Percentiles rank a stretch among this genome's conserved stretches.
These are phyloP conservation scores for Thamnaconus septentrionalis DNA, from an alignment of 2,113 vertebrate species.

Conservation along the genomic window DNA sequence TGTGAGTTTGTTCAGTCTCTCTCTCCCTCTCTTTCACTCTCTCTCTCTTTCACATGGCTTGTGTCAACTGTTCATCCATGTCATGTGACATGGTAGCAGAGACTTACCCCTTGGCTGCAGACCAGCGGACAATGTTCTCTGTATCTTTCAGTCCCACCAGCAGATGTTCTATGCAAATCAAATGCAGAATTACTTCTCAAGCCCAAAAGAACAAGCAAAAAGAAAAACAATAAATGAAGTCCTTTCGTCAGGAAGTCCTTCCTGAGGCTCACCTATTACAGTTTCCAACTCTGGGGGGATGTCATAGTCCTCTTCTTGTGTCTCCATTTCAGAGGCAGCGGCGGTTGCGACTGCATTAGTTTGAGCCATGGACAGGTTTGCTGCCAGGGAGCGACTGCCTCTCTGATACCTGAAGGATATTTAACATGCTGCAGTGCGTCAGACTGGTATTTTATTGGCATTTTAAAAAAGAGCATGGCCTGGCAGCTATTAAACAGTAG, in stretches of 20 bases:
- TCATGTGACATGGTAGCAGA: background rate
- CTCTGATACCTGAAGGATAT: conserved; percentile 85
- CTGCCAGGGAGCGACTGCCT: conserved; percentile 85
- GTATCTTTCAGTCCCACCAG: conserved; percentile 93
- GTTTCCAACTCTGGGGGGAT: conserved; percentile 91
- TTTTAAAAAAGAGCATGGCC: no score
- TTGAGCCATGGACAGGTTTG: conserved; percentile 79
- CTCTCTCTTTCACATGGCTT: background rate
- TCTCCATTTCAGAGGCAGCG: conserved; percentile 43
- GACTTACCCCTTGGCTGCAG: conserved; percentile 92
- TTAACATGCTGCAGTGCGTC: no score
- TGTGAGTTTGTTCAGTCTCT: background rate
- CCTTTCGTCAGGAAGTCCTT: no score
- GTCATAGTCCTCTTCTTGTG: conserved; percentile 81
- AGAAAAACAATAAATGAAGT: background rate
- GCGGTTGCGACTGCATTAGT: conserved; percentile 4
- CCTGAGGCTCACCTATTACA: conserved; percentile 82
- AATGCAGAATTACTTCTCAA: background rate
- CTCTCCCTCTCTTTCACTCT: no score
- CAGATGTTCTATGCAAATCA: conserved; percentile 84
- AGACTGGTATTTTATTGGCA: no score
- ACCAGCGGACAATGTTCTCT: conserved; percentile 95
- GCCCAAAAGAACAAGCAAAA: background rate
- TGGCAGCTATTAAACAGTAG: no score
- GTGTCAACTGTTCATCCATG: conserved; percentile 8